A percentile compares a stretch with the other conserved stretches of the same genome.
These are phyloP conservation scores for Ceratothoa steindachneri DNA, from an alignment of 2,888 invertebrate genomes.

Conservation along the genomic window DNA sequence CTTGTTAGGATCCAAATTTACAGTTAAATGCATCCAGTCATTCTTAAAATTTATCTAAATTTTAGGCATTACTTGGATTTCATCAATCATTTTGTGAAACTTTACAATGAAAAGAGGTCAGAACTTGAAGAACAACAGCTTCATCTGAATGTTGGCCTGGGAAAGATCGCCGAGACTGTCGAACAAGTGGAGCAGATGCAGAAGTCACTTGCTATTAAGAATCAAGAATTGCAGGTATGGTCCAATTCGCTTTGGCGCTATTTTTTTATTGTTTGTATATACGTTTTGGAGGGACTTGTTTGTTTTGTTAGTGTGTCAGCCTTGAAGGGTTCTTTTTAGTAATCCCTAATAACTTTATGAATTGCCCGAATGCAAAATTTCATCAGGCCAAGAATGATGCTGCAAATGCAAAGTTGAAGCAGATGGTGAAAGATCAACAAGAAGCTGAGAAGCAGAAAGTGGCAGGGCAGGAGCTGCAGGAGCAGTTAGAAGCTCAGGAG, in stretches of 20 bases:
- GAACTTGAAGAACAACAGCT: conserved; percentile 98
- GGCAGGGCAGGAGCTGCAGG: conserved; percentile 94
- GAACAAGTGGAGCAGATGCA: conserved; percentile 99
- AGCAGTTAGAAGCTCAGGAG: conserved; percentile 72
- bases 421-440: conserved; percentile 99
- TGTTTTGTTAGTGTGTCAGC: background rate
- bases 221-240: conserved; percentile 62
- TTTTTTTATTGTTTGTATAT: background rate
- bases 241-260: conserved; percentile 9
- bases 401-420: conserved; percentile 96
- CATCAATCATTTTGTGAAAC: conserved; percentile 96
- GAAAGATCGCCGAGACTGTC: conserved; percentile 98
- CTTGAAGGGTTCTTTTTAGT: conserved; percentile 56
- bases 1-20: too few relatives aligned
- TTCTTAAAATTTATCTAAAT: too few relatives aligned
- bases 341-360: background rate
- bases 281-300: background rate
- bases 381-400: conserved; percentile 90
- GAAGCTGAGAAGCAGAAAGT: conserved; percentile 99
- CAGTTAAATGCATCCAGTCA: too few relatives aligned
- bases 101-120: conserved; percentile 94
- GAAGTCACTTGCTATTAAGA: conserved; percentile 94
- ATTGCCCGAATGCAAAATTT: background rate
- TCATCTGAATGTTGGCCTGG: conserved; percentile 95
- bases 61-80: conserved; percentile 32